Percentiles rank a stretch among this genome's conserved stretches.
Evolutionary conservation across 2,797 vertebrate species (phyloP).

Genomic region (Nannoperca australis): DNA sequence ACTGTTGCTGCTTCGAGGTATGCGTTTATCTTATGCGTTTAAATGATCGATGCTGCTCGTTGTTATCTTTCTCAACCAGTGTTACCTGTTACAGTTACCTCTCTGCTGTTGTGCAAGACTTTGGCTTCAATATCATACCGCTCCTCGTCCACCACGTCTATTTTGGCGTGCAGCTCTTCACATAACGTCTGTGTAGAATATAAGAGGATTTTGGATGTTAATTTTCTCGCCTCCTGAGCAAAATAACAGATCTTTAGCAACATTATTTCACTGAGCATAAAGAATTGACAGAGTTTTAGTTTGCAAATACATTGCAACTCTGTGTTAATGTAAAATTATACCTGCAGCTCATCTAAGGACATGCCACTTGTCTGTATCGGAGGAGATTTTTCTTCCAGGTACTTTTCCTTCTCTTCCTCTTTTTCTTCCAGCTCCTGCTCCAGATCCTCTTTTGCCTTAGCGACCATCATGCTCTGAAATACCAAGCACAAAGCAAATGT

Average conservation of each 20-base stretch:
- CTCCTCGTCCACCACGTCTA: constrained; percentile 95
- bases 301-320: neutral
- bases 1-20: too few species aligned
- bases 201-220: neutral
- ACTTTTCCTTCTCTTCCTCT: constrained; percentile 90
- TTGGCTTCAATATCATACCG: constrained; percentile 96
- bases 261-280: neutral
- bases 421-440: constrained; percentile 92
- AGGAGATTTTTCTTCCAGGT: constrained; percentile 90
- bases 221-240: neutral
- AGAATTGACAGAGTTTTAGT: neutral
- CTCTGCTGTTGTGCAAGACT: constrained; percentile 93
- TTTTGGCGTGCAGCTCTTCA: constrained; percentile 90
- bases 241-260: neutral
- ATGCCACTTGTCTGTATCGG: constrained; percentile 82
- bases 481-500: neutral
- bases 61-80: neutral
- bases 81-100: constrained; percentile 80
- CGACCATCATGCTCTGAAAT: constrained; percentile 94
- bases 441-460: constrained; percentile 94
- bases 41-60: neutral
- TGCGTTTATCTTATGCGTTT: neutral
- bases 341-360: constrained; percentile 90
- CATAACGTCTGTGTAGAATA: constrained; percentile 87
- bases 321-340: constrained; percentile 50